phyloP scores from a whole-genome alignment of 92 coral and sea anemone genomes.

The Parazoanthus atlanticus region DNA sequence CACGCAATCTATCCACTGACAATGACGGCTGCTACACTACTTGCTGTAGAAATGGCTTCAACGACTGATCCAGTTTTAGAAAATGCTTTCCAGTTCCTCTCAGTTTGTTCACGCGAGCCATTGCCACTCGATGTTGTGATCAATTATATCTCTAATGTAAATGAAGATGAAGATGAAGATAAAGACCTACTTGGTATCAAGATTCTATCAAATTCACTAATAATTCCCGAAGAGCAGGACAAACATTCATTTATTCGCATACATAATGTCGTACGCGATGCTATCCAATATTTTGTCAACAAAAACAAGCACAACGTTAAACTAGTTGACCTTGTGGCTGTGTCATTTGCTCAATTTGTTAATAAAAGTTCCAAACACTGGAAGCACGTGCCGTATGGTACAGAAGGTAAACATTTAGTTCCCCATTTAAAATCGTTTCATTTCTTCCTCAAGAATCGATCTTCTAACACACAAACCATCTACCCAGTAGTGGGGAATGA shows the following conservation, averaged over 20 bases:
- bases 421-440: slow-evolving; percentile 44
- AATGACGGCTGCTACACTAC: slow-evolving; percentile 50
- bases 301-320: background rate
- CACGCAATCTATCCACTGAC: slow-evolving; percentile 10
- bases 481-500: background rate
- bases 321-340: slow-evolving; percentile 24
- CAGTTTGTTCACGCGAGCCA: slow-evolving; percentile 39
- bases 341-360: slow-evolving; percentile 44
- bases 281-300: background rate
- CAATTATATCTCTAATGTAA: slow-evolving; percentile 16
- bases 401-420: slow-evolving; percentile 23
- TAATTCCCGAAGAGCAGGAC: slow-evolving; percentile 30
- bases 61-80: slow-evolving; percentile 28
- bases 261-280: slow-evolving; percentile 56
- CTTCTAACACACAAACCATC: background rate
- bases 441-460: background rate
- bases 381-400: background rate
- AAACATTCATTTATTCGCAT: slow-evolving; percentile 24
- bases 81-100: slow-evolving; percentile 44
- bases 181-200: slow-evolving; percentile 34
- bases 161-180: slow-evolving; percentile 39
- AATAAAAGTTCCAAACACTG: slow-evolving; percentile 28
- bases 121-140: slow-evolving; percentile 23
- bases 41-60: slow-evolving; percentile 49
- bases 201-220: slow-evolving; percentile 50